phyloP scores from a whole-genome alignment of 2,888 invertebrate species.

The Tachina fera region DNA sequence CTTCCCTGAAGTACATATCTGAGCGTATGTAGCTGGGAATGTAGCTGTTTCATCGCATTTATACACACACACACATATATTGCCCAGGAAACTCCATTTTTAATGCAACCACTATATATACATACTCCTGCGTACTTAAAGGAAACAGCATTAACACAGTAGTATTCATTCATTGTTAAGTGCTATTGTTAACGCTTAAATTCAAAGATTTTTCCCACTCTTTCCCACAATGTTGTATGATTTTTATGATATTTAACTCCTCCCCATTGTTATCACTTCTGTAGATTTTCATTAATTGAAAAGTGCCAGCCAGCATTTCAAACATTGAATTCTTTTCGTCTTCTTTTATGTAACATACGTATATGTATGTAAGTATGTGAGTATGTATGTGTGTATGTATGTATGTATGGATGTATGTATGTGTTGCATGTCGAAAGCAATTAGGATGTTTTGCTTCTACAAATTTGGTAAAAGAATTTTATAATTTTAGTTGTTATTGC shows the following conservation, averaged over 20 bases:
- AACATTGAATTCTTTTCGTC: conserved; percentile 65
- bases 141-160: background rate
- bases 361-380: background rate
- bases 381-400: background rate
- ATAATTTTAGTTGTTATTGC: conserved; percentile 30
- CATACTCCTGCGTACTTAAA: background rate
- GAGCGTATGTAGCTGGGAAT: no score
- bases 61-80: background rate
- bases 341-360: background rate
- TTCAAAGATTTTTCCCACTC: conserved; percentile 80
- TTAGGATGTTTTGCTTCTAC: conserved; percentile 39
- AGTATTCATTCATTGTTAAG: conserved; percentile 58
- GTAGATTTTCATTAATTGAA: conserved; percentile 77
- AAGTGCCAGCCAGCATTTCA: conserved; percentile 81
- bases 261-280: conserved; percentile 71
- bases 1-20: no score
- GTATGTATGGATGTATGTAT: background rate
- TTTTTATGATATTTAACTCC: conserved; percentile 67
- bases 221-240: conserved; percentile 72
- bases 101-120: conserved; percentile 3
- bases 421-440: conserved; percentile 31
- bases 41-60: no score
- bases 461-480: conserved; percentile 36
- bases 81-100: conserved; percentile 72
- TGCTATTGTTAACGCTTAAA: conserved; percentile 80